These are phyloP conservation scores for Lasioglossum baleicum DNA, from an alignment of 1,140 invertebrate genomes.

Conservation along the genomic window DNA sequence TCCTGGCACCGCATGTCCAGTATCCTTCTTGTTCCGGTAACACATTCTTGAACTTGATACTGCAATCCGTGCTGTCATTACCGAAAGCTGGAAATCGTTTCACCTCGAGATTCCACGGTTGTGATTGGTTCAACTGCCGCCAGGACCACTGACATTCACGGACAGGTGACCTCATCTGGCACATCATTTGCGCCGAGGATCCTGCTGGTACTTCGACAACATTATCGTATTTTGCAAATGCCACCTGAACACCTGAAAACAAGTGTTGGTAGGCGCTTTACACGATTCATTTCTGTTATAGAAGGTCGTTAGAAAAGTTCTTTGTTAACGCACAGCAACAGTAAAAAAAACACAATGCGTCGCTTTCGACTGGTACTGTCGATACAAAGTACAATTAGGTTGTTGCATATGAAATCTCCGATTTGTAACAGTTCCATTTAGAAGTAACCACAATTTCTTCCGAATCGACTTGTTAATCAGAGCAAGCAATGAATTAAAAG, in stretches of 20 bases:
- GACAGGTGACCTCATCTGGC: slow-evolving; percentile 68
- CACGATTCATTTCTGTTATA: too few species aligned
- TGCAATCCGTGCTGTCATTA: slow-evolving; percentile 74
- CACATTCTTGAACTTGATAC: slow-evolving; percentile 75
- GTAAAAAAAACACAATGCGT: too few species aligned
- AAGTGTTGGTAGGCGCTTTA: not conserved
- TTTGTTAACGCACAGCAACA: too few species aligned
- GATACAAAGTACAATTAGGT: too few species aligned
- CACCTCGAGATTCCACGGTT: slow-evolving; percentile 74
- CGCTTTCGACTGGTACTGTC: too few species aligned
- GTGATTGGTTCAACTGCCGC: slow-evolving; percentile 75
- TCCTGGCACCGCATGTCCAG: slow-evolving; percentile 76
- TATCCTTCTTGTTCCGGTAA: slow-evolving; percentile 75
- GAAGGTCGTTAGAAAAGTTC: too few species aligned
- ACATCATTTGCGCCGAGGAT: slow-evolving; percentile 73
- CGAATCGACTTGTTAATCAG: too few species aligned
- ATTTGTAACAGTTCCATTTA: too few species aligned
- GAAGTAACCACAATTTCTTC: too few species aligned
- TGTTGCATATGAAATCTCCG: too few species aligned
- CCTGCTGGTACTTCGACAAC: slow-evolving; percentile 70
- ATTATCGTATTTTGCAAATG: slow-evolving; percentile 57
- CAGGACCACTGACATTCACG: slow-evolving; percentile 78
- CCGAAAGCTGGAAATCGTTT: slow-evolving; percentile 76
- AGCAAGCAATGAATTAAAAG: too few species aligned
- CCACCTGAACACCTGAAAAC: slow-evolving; percentile 43